Base-by-base conservation (phyloP, 2,797 vertebrate species). In the Coregonus ussuriensis region DNA sequence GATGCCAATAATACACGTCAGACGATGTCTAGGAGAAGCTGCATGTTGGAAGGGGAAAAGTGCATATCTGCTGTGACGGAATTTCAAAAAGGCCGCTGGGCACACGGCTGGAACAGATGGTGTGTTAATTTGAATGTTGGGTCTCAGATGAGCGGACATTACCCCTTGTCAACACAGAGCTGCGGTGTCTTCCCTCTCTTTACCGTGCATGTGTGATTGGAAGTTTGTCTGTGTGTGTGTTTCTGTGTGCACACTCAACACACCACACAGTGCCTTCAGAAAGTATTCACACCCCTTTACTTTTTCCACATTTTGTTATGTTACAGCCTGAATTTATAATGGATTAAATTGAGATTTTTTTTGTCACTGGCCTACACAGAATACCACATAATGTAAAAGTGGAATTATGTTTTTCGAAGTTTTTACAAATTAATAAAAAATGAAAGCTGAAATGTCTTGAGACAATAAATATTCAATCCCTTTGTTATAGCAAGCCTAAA, bases 21-120 rank as follows among this genome's bases (percentile, higher is more conserved):
- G 79, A 85, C 80, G 3, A 79, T 73, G 74, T 84, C 81, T 77
- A 70, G 33, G 47, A 68, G 72, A 78, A 66, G 63, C 65, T 59
- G 59, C 35, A 76, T 79, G 80, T 59, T 71, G 73, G 72, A 69
- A 74, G 78, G 21, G 79, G 33, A 78, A 78, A 71, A 47, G 69
- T 85, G 56, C 74, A 84, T 79, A 71, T 85, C 85, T 77, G 79
- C 73, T 78, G 70, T 78, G 79, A 82, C 74, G 79, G 70, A 72
- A 81, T 88, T 86, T 83, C 59, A 83, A 89, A 83, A 90, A 84
- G 88, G 84, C 87, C 84, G 80, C 41, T 74, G 87, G 90, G 85
- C 84, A 83, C 77, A 77, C 81, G 70, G 82, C 79, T 83, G 83
- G 82, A 92, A 84, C 90, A 92, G 90, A 91, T 93, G 91, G 89